phyloP scores from a whole-genome alignment of 2,113 vertebrate species.

The Myiagra hebetior region DNA sequence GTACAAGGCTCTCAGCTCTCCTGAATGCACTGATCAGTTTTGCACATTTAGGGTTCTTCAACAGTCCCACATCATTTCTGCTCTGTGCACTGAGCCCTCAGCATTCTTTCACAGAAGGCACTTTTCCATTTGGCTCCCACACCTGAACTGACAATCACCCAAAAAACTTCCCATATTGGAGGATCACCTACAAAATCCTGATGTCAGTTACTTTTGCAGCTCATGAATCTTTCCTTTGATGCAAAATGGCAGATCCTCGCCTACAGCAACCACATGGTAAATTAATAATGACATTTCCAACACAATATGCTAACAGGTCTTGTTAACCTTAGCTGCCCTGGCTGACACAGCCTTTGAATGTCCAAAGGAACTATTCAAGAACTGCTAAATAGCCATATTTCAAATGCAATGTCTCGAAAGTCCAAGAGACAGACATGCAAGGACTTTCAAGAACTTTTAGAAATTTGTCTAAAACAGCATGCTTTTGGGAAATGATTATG shows the following conservation, averaged over 20 bases:
- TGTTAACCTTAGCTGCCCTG: background rate
- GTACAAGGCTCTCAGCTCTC: background rate
- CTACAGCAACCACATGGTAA: background rate
- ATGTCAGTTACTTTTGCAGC: background rate
- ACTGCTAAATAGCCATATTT: background rate
- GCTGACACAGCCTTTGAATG: background rate
- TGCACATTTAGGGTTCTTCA: background rate
- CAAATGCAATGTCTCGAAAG: background rate
- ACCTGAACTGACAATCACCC: background rate
- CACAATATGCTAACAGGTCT: background rate
- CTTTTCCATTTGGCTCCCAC: background rate
- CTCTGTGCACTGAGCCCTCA: background rate
- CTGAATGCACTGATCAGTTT: background rate
- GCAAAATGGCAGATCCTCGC: background rate
- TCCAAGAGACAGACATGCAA: background rate
- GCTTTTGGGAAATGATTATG: background rate
- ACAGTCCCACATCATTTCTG: background rate
- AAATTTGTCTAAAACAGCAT: background rate
- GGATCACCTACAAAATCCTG: background rate
- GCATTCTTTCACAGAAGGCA: background rate
- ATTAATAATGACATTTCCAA: conserved; percentile 4
- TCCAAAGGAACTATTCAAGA: background rate
- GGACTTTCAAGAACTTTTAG: background rate
- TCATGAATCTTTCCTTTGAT: background rate
- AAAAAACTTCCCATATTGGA: background rate